Evolutionary conservation across 2,113 vertebrate genomes (phyloP).

Genomic region (Sminthopsis crassicaudata): DNA sequence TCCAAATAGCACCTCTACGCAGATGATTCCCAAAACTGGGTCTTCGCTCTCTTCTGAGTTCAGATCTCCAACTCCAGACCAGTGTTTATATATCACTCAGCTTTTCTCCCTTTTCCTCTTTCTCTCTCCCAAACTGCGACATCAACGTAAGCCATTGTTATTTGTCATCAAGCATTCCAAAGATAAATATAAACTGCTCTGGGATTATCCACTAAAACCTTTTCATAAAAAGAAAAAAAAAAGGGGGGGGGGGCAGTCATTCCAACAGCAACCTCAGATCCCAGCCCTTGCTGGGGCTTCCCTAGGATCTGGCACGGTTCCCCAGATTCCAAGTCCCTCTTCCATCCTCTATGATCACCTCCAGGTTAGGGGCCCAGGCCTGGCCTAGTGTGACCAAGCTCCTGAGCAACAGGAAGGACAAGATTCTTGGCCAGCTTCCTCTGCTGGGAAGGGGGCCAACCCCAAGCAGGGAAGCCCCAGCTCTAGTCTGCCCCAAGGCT

Average conservation of each 20-base stretch:
- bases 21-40: background rate
- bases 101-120: background rate
- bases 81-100: background rate
- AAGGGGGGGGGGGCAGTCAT: background rate
- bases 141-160: background rate
- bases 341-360: background rate
- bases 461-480: background rate
- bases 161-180: background rate
- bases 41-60: background rate
- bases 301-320: background rate
- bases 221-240: background rate
- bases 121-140: background rate
- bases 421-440: constrained; percentile 35
- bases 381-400: background rate
- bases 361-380: background rate
- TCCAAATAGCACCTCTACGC: background rate
- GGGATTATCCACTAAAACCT: background rate
- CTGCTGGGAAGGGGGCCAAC: background rate
- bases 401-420: background rate
- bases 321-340: constrained; percentile 1
- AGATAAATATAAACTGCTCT: background rate
- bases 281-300: background rate
- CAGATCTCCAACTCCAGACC: background rate
- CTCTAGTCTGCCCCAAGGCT: background rate
- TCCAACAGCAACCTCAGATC: background rate